phyloP scores from a whole-genome alignment of 2,888 invertebrate genomes.

The Gortyna flavago region DNA sequence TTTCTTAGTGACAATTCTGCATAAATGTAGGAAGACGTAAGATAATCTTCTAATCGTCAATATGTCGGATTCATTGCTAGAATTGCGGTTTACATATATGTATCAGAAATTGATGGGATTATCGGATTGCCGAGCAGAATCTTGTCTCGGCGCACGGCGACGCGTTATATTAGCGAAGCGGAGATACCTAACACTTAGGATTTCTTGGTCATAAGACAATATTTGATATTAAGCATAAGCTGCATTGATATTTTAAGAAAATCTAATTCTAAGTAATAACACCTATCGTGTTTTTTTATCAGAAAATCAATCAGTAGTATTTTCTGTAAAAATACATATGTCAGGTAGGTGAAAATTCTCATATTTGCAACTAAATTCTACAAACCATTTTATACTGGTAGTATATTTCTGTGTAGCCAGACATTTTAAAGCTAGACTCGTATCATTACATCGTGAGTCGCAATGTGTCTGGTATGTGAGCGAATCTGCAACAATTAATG shows the following conservation, averaged over 20 bases:
- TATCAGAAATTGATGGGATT: slow-evolving; percentile 31
- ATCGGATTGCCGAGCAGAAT: slow-evolving; percentile 6
- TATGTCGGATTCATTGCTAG: not conserved
- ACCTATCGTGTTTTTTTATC: not conserved
- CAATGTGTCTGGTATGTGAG: slow-evolving; percentile 15
- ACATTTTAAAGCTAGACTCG: slow-evolving; percentile 24
- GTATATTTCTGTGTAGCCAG: not conserved
- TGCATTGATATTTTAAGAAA: too few species aligned
- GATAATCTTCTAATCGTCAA: not conserved
- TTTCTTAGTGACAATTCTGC: not conserved
- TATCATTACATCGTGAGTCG: slow-evolving; percentile 17
- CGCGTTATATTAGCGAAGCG: not conserved
- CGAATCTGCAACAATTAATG: slow-evolving; percentile 17
- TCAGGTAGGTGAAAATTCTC: not conserved
- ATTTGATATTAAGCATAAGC: not conserved
- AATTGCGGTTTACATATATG: slow-evolving; percentile 13
- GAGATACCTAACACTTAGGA: not conserved
- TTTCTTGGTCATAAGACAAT: not conserved
- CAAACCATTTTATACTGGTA: not conserved
- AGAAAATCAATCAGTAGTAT: not conserved
- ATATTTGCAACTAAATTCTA: not conserved
- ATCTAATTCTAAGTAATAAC: not conserved
- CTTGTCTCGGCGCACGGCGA: not conserved
- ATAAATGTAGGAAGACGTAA: not conserved
- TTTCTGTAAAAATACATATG: not conserved